These are phyloP conservation scores for Quadroppia sp. DNA, from an alignment of 2,888 invertebrate genomes.

Conservation along the genomic window DNA sequence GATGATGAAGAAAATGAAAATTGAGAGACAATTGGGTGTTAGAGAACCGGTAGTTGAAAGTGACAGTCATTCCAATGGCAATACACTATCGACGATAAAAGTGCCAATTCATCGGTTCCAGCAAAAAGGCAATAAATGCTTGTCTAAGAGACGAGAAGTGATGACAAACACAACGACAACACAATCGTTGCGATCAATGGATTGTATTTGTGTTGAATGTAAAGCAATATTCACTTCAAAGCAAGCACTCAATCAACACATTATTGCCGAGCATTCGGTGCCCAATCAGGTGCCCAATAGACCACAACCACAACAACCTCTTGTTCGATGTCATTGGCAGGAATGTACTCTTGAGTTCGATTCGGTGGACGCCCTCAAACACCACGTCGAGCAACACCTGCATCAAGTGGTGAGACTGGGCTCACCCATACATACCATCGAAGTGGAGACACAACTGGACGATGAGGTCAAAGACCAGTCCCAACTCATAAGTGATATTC, in stretches of 20 bases:
- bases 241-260: conserved; percentile 28
- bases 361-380: conserved; percentile 7
- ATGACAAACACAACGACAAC: background rate
- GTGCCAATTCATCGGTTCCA: conserved; percentile 16
- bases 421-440: conserved; percentile 27
- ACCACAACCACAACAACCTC: too few relatives aligned
- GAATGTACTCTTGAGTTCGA: conserved; percentile 35
- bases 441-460: conserved; percentile 32
- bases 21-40: background rate
- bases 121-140: background rate
- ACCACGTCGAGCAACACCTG: conserved; percentile 36
- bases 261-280: background rate
- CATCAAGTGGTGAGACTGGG: conserved; percentile 10
- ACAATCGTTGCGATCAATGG: background rate
- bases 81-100: conserved; percentile 2
- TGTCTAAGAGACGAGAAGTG: background rate
- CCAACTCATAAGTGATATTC: background rate
- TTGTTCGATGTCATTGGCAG: conserved; percentile 39
- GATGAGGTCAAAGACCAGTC: conserved; percentile 9
- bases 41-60: background rate
- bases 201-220: background rate
- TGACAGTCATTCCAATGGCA: conserved; percentile 21
- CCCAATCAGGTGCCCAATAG: too few relatives aligned
- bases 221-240: background rate
- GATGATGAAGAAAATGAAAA: conserved; percentile 3